Conservation (phyloP, 2,113 vertebrate species). For the Corythornis cristatus region DNA sequence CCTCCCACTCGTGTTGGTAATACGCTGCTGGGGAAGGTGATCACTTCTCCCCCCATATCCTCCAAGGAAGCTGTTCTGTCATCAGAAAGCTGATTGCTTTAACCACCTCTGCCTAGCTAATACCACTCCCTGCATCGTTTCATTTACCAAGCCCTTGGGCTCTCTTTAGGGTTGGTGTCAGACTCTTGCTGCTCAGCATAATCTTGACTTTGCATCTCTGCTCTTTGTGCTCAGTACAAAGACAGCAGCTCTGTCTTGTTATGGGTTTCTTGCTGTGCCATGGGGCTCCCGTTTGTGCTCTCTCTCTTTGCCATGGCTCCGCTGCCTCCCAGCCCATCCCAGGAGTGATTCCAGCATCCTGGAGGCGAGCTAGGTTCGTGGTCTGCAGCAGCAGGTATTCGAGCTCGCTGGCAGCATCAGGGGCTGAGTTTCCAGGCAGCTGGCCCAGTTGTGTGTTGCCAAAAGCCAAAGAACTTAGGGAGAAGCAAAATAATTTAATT, state of each 20-base stretch:
- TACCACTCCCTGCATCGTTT: not conserved
- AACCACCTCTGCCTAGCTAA: not conserved
- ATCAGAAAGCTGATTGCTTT: not conserved
- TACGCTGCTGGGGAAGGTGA: not conserved
- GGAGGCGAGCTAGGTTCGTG: not conserved
- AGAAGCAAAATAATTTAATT: not conserved
- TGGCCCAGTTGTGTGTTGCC: not conserved
- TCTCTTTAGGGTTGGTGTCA: not conserved
- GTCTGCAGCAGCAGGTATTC: not conserved
- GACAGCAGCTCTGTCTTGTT: not conserved
- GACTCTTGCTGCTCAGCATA: not conserved
- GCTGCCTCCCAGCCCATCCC: not conserved
- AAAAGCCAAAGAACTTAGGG: not conserved
- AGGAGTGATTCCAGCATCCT: not conserved
- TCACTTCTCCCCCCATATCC: not conserved
- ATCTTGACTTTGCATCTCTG: not conserved
- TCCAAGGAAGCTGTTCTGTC: not conserved
- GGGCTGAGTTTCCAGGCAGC: not conserved
- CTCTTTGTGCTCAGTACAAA: not conserved
- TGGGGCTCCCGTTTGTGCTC: not conserved
- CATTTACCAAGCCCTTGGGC: not conserved
- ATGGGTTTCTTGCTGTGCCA: not conserved
- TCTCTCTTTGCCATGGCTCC: not conserved
- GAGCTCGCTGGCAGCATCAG: rapidly evolving
- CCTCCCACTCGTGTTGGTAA: rapidly evolving